These are phyloP conservation scores for Sciurus niger DNA, from an alignment of 2,113 vertebrate species.

Conservation along the genomic window DNA sequence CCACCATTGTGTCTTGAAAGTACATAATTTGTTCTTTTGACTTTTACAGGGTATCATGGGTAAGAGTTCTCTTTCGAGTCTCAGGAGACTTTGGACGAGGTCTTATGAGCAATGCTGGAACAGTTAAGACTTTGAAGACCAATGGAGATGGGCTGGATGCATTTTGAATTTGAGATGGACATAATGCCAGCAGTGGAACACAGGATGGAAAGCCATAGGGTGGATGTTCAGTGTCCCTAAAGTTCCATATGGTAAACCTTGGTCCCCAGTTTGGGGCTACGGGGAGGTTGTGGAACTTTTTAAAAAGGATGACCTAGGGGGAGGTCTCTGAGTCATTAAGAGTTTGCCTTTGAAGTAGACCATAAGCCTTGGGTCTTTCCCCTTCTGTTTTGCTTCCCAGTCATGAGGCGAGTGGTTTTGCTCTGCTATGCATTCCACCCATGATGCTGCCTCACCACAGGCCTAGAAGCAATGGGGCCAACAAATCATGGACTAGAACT, in stretches of 20 bases:
- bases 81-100: not conserved
- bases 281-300: not conserved
- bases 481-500: no score
- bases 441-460: not conserved
- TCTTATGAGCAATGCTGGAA: not conserved
- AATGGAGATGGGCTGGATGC: not conserved
- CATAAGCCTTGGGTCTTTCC: no score
- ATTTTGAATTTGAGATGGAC: not conserved
- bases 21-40: not conserved
- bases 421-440: not conserved
- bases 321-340: not conserved
- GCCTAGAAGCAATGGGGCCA: not conserved
- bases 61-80: not conserved
- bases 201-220: not conserved
- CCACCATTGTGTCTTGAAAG: not conserved
- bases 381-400: not conserved
- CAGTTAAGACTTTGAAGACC: not conserved
- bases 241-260: not conserved
- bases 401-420: not conserved
- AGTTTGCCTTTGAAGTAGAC: no score
- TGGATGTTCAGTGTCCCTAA: not conserved
- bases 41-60: not conserved
- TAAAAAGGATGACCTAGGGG: no score
- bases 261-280: no score
- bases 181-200: not conserved